Conservation (phyloP, 2,888 invertebrate species). For the Phengaris alcon region DNA sequence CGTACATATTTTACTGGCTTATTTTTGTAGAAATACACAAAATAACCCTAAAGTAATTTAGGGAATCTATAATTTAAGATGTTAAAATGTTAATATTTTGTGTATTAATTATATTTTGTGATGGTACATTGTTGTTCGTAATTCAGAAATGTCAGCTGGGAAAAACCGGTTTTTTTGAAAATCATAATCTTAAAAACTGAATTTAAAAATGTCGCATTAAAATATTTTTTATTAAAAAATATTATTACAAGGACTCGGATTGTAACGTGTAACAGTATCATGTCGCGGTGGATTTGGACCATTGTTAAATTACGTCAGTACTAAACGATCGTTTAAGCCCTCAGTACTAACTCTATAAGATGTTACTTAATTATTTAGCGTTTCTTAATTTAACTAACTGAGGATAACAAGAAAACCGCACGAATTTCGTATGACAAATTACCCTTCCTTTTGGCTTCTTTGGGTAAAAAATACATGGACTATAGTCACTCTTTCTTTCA, state of each 20-base stretch:
- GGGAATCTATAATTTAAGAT: not conserved
- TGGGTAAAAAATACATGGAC: not conserved
- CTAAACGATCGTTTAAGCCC: no score
- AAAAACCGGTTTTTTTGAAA: not conserved
- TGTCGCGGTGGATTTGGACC: no score
- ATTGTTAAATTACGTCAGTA: no score
- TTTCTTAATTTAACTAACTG: no score
- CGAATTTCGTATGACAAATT: no score
- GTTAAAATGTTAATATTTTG: not conserved
- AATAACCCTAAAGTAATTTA: not conserved
- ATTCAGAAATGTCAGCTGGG: not conserved
- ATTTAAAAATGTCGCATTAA: no score
- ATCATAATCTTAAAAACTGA: not conserved
- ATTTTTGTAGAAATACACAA: not conserved
- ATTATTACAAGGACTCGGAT: not conserved
- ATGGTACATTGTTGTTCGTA: not conserved
- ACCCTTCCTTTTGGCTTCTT: no score
- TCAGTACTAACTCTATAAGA: no score
- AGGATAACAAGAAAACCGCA: no score
- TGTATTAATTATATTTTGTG: not conserved
- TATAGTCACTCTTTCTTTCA: constrained; percentile 37
- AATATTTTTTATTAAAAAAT: not conserved
- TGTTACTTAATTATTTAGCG: no score
- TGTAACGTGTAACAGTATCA: no score
- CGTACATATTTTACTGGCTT: not conserved